phyloP scores from a whole-genome alignment of 2,113 vertebrate genomes.

The Martes martes region DNA sequence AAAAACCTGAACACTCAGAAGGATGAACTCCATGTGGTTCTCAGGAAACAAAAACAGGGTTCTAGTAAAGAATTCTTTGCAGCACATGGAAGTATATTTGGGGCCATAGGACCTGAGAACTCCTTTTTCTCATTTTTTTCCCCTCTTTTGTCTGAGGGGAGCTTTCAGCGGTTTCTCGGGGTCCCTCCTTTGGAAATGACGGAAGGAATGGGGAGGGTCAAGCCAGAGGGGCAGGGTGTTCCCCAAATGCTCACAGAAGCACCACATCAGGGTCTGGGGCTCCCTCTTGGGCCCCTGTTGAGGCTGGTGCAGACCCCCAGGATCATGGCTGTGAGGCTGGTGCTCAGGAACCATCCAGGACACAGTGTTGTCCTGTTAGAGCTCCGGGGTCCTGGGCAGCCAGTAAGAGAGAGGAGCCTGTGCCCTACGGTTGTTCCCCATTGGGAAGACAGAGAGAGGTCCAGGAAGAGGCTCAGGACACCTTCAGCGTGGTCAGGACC shows the following conservation, averaged over 20 bases:
- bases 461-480: too few relatives aligned
- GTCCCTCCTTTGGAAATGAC: too few relatives aligned
- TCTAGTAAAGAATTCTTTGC: neutral
- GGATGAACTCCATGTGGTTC: fast-evolving
- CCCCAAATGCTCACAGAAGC: neutral
- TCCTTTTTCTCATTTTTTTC: too few relatives aligned
- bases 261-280: neutral
- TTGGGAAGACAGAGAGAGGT: fast-evolving
- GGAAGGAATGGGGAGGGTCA: too few relatives aligned
- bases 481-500: too few relatives aligned
- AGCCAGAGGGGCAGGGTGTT: too few relatives aligned
- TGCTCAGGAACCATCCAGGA: too few relatives aligned
- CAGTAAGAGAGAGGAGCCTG: neutral
- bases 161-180: neutral
- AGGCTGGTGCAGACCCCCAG: neutral
- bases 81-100: fast-evolving
- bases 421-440: fast-evolving
- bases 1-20: neutral
- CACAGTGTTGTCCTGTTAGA: too few relatives aligned
- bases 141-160: neutral
- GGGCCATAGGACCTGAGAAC: fast-evolving
- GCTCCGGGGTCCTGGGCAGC: neutral
- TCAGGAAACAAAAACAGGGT: neutral
- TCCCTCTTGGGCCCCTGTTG: fast-evolving
- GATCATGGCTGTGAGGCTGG: neutral